Evolutionary conservation across 2,888 invertebrate genomes (phyloP), one percentile per base, ranked within the genome.

Genomic region (Malacosoma neustria): DNA sequence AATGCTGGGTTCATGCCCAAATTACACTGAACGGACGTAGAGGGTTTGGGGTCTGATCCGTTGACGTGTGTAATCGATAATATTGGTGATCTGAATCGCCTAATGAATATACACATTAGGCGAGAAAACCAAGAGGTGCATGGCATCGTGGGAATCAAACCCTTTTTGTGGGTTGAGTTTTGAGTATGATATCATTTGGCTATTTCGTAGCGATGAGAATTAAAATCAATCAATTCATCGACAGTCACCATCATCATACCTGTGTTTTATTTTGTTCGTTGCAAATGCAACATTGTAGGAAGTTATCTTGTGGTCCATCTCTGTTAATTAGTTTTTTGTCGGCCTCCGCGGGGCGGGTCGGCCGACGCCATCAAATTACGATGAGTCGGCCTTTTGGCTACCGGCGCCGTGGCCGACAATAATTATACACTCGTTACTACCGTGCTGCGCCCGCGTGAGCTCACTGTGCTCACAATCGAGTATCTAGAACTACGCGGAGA

Each of bases 391-490:
- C 74, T 75, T 81, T 81, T 73, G 74, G 81, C 81, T 80, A 79
- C 82, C 79, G 80, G 67, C 70, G 72, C 72, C 64, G 66, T 59
- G 59, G 61, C 64, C 57, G 58, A 64, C 66, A 71, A 75, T 85
- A 85, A 85, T 85, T 85, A 84, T 74, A 82, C 82, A 84, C 82
- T 84, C 80, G 84, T 84, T 85, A 85, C 84, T 84, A 84, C 84
- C 71, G 84, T 77, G 75, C 75, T 72, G 73, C 73, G 69, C 67
- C 59, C 52, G 61, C 63, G 54, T 54, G 41, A 9, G 9, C n/a
- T 1, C 14, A 14, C 4, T 22, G 34, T 45, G 42, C 49, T 45
- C 54, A 39, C 22, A 9, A 22, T 22, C 5, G 5, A 22, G n/a
- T n/a, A n/a, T n/a, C n/a, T n/a, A 22, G 22, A 7, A 22, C 22